Base-by-base conservation (phyloP, 1,140 invertebrate species). In the Drosophila serrata region DNA sequence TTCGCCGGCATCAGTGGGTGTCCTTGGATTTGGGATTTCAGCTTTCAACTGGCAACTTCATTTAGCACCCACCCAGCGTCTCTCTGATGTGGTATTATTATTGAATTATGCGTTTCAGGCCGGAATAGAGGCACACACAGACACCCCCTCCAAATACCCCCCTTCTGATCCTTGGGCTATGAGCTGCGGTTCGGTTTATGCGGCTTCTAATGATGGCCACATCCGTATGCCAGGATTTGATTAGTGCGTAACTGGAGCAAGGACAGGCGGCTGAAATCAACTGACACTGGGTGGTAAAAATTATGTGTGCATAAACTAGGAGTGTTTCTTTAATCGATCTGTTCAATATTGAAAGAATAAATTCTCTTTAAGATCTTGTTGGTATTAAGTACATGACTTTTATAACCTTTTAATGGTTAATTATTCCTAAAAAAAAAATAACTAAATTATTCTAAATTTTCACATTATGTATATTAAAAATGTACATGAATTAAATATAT, bases 51-150 rank as follows among this genome's bases (percentile, higher is more conserved):
- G 69, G 45, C 75, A 73, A 59, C 79, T 79, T 72, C 64, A 86
- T 86, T 75, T 78, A 63, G 59, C 37, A 45, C 73, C 70, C 37
- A 45, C 73, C 70, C 56, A 45, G 70, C 72, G 37, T 35, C 59
- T 33, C 59, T 76, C 73, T 65, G 73, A 76, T 76, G 82, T 75
- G 73, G 68, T 81, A 65, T 75, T 65, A 77, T 90, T 84, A 88
- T 90, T 88, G 81, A 88, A 90, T 88, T 90, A 90, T 84, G 80
- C 76, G 58, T 62, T 64, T 58, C 67, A 67, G 27, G 17, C 49
- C 37, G 46, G 40, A 46, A 78, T 24, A n/a, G 58, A 19, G 15
- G n/a, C 35, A 31, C 17, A 42, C 39, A 60, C n/a, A n/a, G n/a
- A n/a, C n/a, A n/a, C n/a, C n/a, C 45, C 62, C 31, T 24, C 29